Evolutionary conservation across 2,113 vertebrate genomes (phyloP).

Genomic region (Xenopus borealis): DNA sequence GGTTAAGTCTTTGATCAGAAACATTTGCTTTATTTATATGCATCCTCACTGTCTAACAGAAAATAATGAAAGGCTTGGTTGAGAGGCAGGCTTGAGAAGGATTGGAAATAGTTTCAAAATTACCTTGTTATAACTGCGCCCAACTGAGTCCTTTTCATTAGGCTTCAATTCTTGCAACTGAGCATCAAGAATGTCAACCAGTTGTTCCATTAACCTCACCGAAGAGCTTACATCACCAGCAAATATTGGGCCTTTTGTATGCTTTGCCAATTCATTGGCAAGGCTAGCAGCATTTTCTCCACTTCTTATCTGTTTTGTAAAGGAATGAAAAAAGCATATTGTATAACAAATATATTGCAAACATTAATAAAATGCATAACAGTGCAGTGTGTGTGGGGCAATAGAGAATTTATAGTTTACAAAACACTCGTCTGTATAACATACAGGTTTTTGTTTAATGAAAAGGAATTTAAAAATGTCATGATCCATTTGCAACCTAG

Average conservation of each 20-base stretch:
- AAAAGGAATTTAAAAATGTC: too few species aligned
- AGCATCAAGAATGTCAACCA: slow-evolving; percentile 95
- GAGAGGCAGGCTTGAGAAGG: not conserved
- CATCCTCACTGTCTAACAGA: not conserved
- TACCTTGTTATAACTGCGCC: slow-evolving; percentile 98
- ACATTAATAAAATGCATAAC: too few species aligned
- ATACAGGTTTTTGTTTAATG: too few species aligned
- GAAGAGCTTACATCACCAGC: slow-evolving; percentile 95
- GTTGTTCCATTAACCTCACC: slow-evolving; percentile 93
- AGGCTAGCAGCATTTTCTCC: slow-evolving; percentile 96
- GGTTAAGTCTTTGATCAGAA: not conserved
- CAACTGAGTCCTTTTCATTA: slow-evolving; percentile 85
- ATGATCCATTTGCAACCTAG: too few species aligned
- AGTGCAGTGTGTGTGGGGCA: too few species aligned
- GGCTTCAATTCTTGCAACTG: slow-evolving; percentile 92
- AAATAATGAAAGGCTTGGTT: not conserved
- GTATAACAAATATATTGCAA: too few species aligned
- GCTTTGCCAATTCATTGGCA: slow-evolving; percentile 93
- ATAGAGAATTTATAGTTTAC: too few species aligned
- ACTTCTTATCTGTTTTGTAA: slow-evolving; percentile 87
- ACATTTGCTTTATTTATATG: not conserved
- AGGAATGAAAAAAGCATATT: slow-evolving; percentile 9
- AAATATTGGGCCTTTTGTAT: slow-evolving; percentile 91
- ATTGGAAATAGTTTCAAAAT: not conserved
- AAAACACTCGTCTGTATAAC: too few species aligned